These are phyloP conservation scores for Acrobasis consociella DNA, from an alignment of 2,888 invertebrate species.

Conservation along the genomic window DNA sequence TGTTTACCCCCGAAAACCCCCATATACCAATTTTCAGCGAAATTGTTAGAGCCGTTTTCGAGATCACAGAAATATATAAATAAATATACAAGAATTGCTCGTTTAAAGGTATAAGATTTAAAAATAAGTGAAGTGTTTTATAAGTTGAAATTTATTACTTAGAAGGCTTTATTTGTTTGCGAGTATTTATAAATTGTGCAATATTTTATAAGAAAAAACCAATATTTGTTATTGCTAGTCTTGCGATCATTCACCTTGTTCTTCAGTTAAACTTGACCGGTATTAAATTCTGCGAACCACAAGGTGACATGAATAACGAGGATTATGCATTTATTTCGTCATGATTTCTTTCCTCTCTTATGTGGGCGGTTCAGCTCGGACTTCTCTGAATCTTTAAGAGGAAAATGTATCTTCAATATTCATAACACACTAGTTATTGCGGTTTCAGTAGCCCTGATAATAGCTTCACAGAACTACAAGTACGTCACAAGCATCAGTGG, in stretches of 20 bases:
- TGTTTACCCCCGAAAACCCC: too few relatives aligned
- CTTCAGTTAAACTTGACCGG: background rate
- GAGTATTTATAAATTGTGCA: too few relatives aligned
- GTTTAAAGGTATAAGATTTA: too few relatives aligned
- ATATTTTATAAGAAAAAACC: too few relatives aligned
- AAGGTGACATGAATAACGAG: background rate
- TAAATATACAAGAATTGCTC: too few relatives aligned
- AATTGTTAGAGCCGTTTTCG: too few relatives aligned
- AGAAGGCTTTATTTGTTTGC: too few relatives aligned
- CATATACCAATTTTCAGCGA: too few relatives aligned
- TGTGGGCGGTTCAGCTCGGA: background rate
- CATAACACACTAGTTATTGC: background rate
- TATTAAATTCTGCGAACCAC: background rate
- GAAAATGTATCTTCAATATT: constrained; percentile 19
- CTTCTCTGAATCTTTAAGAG: constrained; percentile 23
- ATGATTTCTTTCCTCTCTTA: background rate
- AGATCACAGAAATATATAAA: too few relatives aligned
- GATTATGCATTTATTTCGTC: background rate
- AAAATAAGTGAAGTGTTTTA: too few relatives aligned
- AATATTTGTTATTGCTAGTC: too few relatives aligned
- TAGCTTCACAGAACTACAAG: background rate
- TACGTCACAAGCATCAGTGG: constrained; percentile 3
- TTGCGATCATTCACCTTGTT: background rate
- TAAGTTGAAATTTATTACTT: too few relatives aligned
- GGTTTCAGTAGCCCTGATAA: background rate